Percentiles rank a stretch among this genome's conserved stretches.
These are phyloP conservation scores for Actinopyga echinites DNA, from an alignment of 53 echinoderm and acorn worm genomes.

Conservation along the genomic window DNA sequence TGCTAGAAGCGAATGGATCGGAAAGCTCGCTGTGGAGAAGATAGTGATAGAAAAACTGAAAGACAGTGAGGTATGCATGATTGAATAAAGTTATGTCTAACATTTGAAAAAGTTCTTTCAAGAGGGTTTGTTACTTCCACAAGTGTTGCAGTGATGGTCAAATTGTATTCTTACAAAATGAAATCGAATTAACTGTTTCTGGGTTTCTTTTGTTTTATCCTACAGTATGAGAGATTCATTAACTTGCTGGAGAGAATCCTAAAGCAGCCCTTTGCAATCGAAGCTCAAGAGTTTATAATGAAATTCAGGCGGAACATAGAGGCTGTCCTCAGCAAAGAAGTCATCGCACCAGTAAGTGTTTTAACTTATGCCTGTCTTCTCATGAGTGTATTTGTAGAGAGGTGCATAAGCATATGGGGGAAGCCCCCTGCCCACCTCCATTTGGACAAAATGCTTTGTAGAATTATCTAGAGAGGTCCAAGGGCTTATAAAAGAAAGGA, in stretches of 20 bases:
- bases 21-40: constrained; percentile 61
- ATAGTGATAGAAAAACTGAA: constrained; percentile 73
- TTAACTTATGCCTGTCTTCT: not conserved
- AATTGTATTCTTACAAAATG: not conserved
- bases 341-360: constrained; percentile 72
- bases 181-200: not conserved
- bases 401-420: too few species aligned
- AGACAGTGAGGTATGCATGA: constrained; percentile 67
- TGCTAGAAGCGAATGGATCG: constrained; percentile 81
- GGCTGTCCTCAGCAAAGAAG: constrained; percentile 66
- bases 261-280: constrained; percentile 77
- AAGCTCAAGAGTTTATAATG: constrained; percentile 63
- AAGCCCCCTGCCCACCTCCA: too few species aligned
- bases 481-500: too few species aligned
- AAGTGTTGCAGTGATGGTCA: not conserved
- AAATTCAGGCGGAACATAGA: constrained; percentile 66
- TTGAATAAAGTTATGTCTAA: not conserved
- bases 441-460: too few species aligned
- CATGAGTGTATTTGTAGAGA: not conserved
- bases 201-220: not conserved
- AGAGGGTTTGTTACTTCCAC: not conserved
- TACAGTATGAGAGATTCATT: constrained; percentile 77
- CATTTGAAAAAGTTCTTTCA: not conserved
- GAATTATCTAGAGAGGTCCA: too few species aligned
- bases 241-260: constrained; percentile 73